Evolutionary conservation across 2,113 vertebrate species (phyloP).

Genomic region (Cricetomys ansorgei): DNA sequence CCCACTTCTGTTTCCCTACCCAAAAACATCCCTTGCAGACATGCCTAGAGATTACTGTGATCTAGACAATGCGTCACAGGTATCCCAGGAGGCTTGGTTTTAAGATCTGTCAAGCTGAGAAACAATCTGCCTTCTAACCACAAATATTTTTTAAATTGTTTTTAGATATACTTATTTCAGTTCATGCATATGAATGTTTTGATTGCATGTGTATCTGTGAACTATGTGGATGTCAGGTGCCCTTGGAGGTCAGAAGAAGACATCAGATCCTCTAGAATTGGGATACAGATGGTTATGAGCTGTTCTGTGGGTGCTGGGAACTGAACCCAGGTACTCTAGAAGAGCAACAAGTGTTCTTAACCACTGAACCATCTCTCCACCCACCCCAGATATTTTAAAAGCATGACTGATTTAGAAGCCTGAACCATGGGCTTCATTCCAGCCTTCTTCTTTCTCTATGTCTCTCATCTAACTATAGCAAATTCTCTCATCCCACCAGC

Average conservation of each 20-base stretch:
- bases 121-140: not conserved
- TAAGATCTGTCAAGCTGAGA: not conserved
- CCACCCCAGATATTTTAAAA: not conserved
- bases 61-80: not conserved
- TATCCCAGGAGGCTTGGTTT: not conserved
- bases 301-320: not conserved
- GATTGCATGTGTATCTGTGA: not conserved
- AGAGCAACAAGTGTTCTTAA: not conserved
- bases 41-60: not conserved
- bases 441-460: not conserved
- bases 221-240: not conserved
- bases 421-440: not conserved
- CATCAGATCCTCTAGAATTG: not conserved
- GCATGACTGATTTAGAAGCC: not conserved
- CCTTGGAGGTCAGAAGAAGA: not conserved
- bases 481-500: not conserved
- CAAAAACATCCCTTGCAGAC: not conserved
- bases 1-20: not conserved
- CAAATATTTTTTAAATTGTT: not conserved
- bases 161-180: not conserved
- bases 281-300: not conserved
- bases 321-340: not conserved
- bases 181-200: too few species aligned
- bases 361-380: not conserved
- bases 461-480: not conserved